Evolutionary conservation across 1,140 invertebrate genomes (phyloP), one percentile per base, ranked within the genome.

Genomic region (Myzus persicae): DNA sequence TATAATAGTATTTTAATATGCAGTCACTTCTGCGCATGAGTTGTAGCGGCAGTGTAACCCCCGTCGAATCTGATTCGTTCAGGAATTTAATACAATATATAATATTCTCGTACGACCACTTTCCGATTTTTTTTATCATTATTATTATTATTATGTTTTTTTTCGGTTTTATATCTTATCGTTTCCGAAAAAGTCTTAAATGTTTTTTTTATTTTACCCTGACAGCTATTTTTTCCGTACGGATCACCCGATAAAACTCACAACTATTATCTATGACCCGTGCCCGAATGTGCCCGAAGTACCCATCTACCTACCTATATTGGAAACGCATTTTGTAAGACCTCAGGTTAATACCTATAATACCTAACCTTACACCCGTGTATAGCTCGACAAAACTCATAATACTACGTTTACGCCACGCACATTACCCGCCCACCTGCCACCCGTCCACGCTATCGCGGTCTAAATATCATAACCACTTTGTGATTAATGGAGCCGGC

Each of bases 401-500:
- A 84, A 84, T 40, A 40, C 36, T 40, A 40, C 36, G 38, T 84
- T 42, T 84, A 84, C 11, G 40, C 22, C 38, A 40, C 40, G 38
- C 42, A 44, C 4, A 42, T 44, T 18, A 31, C 26, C 84, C 40
- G 40, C 40, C 24, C 84, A 18, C 40, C 26, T 26, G 9, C 84
- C 11, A 26, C 84, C 26, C 26, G 40, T 85, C 22, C 14, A 6
- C 84, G 40, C 40, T 85, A 85, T 85, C 84, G 40, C 26, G 84
- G 40, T 85, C 40, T 44, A 85, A 85, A 85, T 44, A 85, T 85
- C 42, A 85, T 85, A 85, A 85, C 84, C 84, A 31, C 84, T 85
- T 85, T 42, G 40, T 85, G 84, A 85, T 85, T 85, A 85, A 85
- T 85, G 40, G 84, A 85, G 84, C 11, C 84, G 82, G 40, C 84